phyloP scores from a whole-genome alignment of 2,888 invertebrate species.

The Herminia tarsipennalis region DNA sequence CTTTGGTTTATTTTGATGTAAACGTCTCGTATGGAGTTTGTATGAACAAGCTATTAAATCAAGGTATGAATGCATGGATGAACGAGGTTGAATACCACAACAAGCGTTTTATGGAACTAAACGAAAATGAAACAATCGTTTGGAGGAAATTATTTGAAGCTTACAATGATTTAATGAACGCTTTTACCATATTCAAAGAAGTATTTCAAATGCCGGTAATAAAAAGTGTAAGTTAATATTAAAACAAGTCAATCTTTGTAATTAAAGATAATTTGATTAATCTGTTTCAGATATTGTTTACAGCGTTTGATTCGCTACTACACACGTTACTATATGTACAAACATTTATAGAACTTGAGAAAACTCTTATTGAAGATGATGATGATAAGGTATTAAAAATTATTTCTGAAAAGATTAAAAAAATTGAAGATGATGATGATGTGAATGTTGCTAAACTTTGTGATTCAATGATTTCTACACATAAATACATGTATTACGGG shows the following conservation, averaged over 20 bases:
- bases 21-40: not conserved
- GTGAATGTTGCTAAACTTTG: no score
- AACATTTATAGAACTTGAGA: not conserved
- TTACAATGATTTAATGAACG: not conserved
- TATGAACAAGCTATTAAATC: not conserved
- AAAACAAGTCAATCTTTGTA: no score
- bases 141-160: not conserved
- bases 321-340: not conserved
- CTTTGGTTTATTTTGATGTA: conserved; percentile 8
- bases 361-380: not conserved
- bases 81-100: conserved; percentile 3
- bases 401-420: no score
- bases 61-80: not conserved
- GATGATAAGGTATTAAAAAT: not conserved
- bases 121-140: not conserved
- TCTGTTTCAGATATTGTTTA: not conserved
- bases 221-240: not conserved
- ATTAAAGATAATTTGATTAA: not conserved
- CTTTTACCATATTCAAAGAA: not conserved
- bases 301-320: not conserved
- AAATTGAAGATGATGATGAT: no score
- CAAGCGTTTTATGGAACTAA: not conserved
- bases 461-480: no score
- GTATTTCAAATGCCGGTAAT: conserved; percentile 1
- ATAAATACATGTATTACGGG: no score